phyloP scores from a whole-genome alignment of 2,888 invertebrate genomes.

The Zele albiditarsus region DNA sequence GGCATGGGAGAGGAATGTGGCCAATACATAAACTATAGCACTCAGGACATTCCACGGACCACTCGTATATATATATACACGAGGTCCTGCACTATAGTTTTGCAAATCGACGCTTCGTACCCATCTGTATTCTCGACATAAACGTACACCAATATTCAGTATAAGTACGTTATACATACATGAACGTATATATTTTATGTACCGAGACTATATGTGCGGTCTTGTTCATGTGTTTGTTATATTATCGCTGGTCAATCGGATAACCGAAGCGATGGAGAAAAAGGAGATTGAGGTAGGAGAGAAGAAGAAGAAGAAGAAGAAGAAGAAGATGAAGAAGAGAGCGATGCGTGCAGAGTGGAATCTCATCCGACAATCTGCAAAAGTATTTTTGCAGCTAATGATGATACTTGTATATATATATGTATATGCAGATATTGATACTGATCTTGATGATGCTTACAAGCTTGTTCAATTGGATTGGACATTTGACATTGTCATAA shows the following conservation, averaged over 20 bases:
- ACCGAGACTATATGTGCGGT: slow-evolving; percentile 6
- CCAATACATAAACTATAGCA: slow-evolving; percentile 71
- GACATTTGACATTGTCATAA: slow-evolving; percentile 10
- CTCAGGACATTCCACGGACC: slow-evolving; percentile 62
- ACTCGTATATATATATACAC: slow-evolving; percentile 27
- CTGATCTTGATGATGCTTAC: slow-evolving; percentile 9
- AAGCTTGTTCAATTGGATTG: slow-evolving; percentile 19
- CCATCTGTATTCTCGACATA: slow-evolving; percentile 27
- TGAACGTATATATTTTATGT: not conserved
- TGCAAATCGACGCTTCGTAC: slow-evolving; percentile 58
- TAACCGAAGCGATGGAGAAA: slow-evolving; percentile 33
- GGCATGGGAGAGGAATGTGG: slow-evolving; percentile 72
- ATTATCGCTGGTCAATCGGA: slow-evolving; percentile 49
- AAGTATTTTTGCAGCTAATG: slow-evolving; percentile 27
- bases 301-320: not conserved
- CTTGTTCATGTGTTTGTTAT: slow-evolving; percentile 40
- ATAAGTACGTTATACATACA: not conserved
- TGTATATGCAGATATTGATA: not conserved
- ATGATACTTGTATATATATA: slow-evolving; percentile 9
- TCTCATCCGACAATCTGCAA: slow-evolving; percentile 35
- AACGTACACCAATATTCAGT: slow-evolving; percentile 29
- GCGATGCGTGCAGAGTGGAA: slow-evolving; percentile 10
- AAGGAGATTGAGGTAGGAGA: slow-evolving; percentile 8
- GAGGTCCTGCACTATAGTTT: slow-evolving; percentile 58
- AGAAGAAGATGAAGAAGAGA: not conserved